Percentiles rank a stretch among this genome's conserved stretches.
Evolutionary conservation across 2,888 invertebrate genomes (phyloP).

Genomic region (Neoitamus cyanurus): DNA sequence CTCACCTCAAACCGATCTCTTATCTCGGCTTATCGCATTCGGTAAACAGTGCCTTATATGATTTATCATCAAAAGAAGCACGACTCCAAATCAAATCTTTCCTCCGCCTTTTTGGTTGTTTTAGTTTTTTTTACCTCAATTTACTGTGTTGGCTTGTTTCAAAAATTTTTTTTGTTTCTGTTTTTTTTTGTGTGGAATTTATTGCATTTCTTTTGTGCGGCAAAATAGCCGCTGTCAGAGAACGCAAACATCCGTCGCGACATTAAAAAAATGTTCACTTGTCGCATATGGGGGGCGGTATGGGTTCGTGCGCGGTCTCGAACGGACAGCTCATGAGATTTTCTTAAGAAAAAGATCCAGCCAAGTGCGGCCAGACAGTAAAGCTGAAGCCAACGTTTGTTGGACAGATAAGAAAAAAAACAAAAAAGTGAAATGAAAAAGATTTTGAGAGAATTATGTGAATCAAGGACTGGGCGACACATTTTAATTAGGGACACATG

Average conservation of each 20-base stretch:
- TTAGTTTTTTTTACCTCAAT: neutral
- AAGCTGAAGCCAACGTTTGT: neutral
- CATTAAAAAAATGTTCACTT: constrained; percentile 35
- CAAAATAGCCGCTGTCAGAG: constrained; percentile 30
- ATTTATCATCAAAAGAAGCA: constrained; percentile 16
- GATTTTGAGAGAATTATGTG: constrained; percentile 19
- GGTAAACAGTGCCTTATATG: neutral
- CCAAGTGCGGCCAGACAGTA: neutral
- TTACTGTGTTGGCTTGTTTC: neutral
- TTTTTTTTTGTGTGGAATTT: neutral
- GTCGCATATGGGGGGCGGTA: constrained; percentile 1
- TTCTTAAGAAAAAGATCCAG: neutral
- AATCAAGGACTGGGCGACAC: neutral
- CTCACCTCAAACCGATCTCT: neutral
- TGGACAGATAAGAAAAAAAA: neutral
- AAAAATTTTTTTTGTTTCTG: too few species aligned
- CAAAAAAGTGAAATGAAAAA: neutral
- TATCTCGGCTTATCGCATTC: neutral
- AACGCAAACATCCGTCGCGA: constrained; percentile 42
- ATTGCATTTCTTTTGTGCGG: constrained; percentile 9
- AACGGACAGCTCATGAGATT: neutral
- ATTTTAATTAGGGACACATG: constrained; percentile 41
- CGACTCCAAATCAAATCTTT: constrained; percentile 22
- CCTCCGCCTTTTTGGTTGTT: neutral
- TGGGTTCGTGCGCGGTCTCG: neutral